Conservation (phyloP, 2,888 invertebrate genomes). For the Hylaea fasciaria region DNA sequence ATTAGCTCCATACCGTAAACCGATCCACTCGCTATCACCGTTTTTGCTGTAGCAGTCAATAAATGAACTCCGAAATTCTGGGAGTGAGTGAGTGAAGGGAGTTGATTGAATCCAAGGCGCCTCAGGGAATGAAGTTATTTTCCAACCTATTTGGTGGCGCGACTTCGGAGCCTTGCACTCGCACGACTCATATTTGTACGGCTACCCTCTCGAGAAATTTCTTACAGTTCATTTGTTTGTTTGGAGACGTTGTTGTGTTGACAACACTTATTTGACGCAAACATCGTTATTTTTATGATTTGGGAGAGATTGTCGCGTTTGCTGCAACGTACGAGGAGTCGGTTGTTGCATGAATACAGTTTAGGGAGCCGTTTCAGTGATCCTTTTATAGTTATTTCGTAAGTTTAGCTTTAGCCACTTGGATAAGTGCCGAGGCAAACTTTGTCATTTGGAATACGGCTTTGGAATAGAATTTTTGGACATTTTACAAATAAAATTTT, state of each 20-base stretch:
- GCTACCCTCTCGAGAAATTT: constrained; percentile 76
- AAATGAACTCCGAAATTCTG: constrained; percentile 83
- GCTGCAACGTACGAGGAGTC: constrained; percentile 1
- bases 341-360: neutral
- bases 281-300: constrained; percentile 58
- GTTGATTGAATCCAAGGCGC: constrained; percentile 81
- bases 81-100: constrained; percentile 56
- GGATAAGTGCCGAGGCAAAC: too few relatives aligned
- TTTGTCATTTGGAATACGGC: too few relatives aligned
- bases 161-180: constrained; percentile 60
- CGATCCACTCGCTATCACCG: constrained; percentile 67
- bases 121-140: constrained; percentile 80
- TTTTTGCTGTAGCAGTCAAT: constrained; percentile 64
- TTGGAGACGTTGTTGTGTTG: constrained; percentile 69
- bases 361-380: neutral
- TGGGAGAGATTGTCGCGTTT: constrained; percentile 38
- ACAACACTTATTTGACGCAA: constrained; percentile 61
- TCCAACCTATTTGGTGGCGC: constrained; percentile 79
- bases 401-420: neutral
- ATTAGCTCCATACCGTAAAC: constrained; percentile 53
- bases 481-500: too few relatives aligned
- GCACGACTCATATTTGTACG: constrained; percentile 65
- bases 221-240: constrained; percentile 81
- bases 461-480: too few relatives aligned
- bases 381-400: neutral